Percentiles rank a stretch among this genome's conserved stretches.
These are phyloP conservation scores for Telmatherina bonti DNA, from an alignment of 2,797 vertebrate species.

Conservation along the genomic window DNA sequence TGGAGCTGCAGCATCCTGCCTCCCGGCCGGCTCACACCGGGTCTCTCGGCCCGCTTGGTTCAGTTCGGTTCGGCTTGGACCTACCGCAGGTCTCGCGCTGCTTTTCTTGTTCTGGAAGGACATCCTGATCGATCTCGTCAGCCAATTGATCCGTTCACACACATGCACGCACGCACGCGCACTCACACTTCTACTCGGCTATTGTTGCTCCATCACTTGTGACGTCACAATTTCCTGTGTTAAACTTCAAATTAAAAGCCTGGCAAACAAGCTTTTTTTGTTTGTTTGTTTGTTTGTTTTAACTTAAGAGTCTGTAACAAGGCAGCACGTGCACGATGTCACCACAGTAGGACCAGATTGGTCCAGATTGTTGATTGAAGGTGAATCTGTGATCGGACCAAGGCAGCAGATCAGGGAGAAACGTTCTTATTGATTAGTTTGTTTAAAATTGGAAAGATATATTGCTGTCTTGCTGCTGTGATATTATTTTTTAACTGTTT, in stretches of 20 bases:
- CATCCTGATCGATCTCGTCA: slow-evolving; percentile 53
- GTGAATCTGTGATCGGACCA: too few species aligned
- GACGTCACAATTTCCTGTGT: slow-evolving; percentile 45
- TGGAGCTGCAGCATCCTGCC: slow-evolving; percentile 47
- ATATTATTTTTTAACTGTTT: too few species aligned
- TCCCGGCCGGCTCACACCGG: not conserved
- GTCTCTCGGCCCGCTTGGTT: not conserved
- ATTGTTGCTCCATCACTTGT: slow-evolving; percentile 39
- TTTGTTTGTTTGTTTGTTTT: too few species aligned
- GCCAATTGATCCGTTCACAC: slow-evolving; percentile 32
- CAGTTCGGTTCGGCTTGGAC: slow-evolving; percentile 15
- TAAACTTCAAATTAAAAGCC: slow-evolving; percentile 33
- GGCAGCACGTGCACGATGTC: too few species aligned
- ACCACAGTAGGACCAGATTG: too few species aligned
- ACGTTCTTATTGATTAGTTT: too few species aligned
- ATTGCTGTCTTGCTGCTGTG: too few species aligned
- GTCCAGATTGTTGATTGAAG: too few species aligned
- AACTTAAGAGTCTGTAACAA: too few species aligned
- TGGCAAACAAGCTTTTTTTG: too few species aligned
- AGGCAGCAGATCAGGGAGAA: too few species aligned
- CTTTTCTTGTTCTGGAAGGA: slow-evolving; percentile 67
- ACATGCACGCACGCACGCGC: not conserved
- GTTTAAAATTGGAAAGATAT: too few species aligned
- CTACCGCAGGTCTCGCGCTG: slow-evolving; percentile 59
- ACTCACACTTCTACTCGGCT: slow-evolving; percentile 5